These are phyloP conservation scores for Aporophyla lueneburgensis DNA, from an alignment of 2,888 invertebrate genomes.

Conservation along the genomic window DNA sequence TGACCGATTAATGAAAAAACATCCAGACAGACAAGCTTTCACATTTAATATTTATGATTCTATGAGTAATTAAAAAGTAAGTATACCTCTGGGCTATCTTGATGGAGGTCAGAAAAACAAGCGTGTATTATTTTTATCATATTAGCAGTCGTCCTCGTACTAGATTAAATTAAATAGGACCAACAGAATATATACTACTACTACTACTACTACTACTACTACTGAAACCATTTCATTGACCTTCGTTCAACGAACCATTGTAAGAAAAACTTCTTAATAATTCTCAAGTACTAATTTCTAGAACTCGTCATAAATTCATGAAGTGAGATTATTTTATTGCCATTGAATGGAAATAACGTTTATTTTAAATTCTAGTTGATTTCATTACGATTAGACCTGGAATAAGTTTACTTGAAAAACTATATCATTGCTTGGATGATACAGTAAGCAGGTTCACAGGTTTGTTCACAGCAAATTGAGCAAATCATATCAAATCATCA, in stretches of 20 bases:
- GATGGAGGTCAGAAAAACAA: constrained; percentile 39
- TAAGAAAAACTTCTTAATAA: not conserved
- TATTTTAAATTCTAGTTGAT: constrained; percentile 1
- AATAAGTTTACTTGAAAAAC: constrained; percentile 7
- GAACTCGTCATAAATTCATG: constrained; percentile 28
- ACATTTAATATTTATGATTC: constrained; percentile 1
- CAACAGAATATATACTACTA: constrained; percentile 24
- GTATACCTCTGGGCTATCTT: constrained; percentile 5
- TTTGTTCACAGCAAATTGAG: too few species aligned
- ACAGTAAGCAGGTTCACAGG: too few species aligned
- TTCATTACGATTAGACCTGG: not conserved
- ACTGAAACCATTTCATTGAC: constrained; percentile 31
- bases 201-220: constrained; percentile 12
- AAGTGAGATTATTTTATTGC: constrained; percentile 1
- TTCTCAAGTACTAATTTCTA: constrained; percentile 9
- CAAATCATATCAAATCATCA: too few species aligned
- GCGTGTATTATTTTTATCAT: constrained; percentile 35
- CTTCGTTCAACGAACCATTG: constrained; percentile 20
- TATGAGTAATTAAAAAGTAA: constrained; percentile 23
- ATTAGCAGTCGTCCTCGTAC: constrained; percentile 25
- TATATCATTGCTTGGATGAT: too few species aligned
- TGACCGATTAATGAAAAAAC: not conserved
- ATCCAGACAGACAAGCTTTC: not conserved
- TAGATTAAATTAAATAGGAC: constrained; percentile 33
- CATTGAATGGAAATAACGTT: constrained; percentile 6